Percentiles rank a stretch among this genome's conserved stretches.
Conservation (phyloP, 2,797 vertebrate species). For the Sternarchorhynchus goeldii region DNA sequence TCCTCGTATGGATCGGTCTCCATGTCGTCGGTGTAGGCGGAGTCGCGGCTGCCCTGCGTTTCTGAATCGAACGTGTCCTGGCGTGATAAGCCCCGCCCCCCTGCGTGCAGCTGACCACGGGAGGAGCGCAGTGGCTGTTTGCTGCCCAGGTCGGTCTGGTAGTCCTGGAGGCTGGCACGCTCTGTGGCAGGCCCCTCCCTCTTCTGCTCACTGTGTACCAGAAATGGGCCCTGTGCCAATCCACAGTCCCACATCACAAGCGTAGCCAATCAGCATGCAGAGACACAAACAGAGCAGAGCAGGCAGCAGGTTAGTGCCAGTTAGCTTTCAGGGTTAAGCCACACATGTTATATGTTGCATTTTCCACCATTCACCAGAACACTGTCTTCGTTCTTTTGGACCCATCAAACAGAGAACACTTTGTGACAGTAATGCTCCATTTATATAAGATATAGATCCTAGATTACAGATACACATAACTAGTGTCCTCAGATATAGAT, state of each 20-base stretch:
- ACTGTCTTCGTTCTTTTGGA: not conserved
- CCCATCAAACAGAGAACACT: not conserved
- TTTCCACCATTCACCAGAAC: not conserved
- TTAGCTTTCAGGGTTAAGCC: conserved; percentile 52
- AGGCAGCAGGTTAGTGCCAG: conserved; percentile 63
- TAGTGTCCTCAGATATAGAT: too few species aligned
- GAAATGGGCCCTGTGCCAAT: conserved; percentile 85
- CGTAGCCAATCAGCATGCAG: conserved; percentile 67
- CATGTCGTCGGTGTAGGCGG: conserved; percentile 94
- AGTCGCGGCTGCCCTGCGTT: conserved; percentile 89
- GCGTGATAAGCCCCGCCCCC: conserved; percentile 81
- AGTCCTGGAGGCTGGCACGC: conserved; percentile 80
- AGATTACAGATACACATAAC: not conserved
- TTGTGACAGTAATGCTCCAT: conserved; percentile 1
- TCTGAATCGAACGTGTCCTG: conserved; percentile 95
- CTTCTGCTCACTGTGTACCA: conserved; percentile 87
- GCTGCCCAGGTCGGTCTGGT: conserved; percentile 77
- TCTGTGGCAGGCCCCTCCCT: conserved; percentile 80
- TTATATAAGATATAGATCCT: not conserved
- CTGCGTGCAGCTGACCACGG: conserved; percentile 72
- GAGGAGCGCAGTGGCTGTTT: conserved; percentile 76
- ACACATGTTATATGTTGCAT: conserved; percentile 17
- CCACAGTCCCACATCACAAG: conserved; percentile 64
- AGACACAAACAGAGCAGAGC: conserved; percentile 66
- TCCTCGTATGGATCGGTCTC: conserved; percentile 94